A percentile compares a stretch with the other conserved stretches of the same genome.
These are phyloP conservation scores for Boloria selene DNA, from an alignment of 2,888 invertebrate species.

Conservation along the genomic window DNA sequence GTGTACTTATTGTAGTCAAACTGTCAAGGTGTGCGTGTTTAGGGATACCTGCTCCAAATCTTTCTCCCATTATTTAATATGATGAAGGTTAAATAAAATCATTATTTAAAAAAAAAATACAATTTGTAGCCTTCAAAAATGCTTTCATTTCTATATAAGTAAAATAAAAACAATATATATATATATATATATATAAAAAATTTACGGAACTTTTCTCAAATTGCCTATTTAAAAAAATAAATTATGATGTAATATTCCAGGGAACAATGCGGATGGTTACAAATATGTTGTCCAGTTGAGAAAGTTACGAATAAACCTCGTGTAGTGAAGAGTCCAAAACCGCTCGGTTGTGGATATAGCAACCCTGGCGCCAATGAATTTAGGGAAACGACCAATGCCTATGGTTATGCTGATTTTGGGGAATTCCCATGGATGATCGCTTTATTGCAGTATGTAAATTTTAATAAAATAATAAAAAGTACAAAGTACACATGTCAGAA, in stretches of 20 bases:
- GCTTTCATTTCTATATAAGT: too few species aligned
- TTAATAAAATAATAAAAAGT: too few species aligned
- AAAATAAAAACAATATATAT: too few species aligned
- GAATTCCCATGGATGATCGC: constrained; percentile 94
- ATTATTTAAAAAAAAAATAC: too few species aligned
- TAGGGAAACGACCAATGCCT: constrained; percentile 72
- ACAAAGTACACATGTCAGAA: too few species aligned
- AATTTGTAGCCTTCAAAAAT: too few species aligned
- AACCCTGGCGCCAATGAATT: constrained; percentile 87
- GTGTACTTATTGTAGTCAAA: too few species aligned
- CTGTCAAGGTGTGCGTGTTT: too few species aligned
- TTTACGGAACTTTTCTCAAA: background rate
- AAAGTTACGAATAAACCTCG: background rate
- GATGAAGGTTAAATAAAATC: too few species aligned
- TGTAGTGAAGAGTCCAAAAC: background rate
- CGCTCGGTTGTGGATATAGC: constrained; percentile 82
- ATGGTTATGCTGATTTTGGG: constrained; percentile 87
- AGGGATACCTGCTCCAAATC: too few species aligned
- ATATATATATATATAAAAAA: too few species aligned
- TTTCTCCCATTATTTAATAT: too few species aligned
- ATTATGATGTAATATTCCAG: background rate
- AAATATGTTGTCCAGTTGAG: constrained; percentile 21
- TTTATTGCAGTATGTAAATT: constrained; percentile 74
- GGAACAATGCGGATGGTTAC: constrained; percentile 10
- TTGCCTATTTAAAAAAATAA: background rate